A percentile compares a stretch with the other conserved stretches of the same genome.
These are phyloP conservation scores for Numenius phaeopus DNA, from an alignment of 2,797 vertebrate species.

Conservation along the genomic window DNA sequence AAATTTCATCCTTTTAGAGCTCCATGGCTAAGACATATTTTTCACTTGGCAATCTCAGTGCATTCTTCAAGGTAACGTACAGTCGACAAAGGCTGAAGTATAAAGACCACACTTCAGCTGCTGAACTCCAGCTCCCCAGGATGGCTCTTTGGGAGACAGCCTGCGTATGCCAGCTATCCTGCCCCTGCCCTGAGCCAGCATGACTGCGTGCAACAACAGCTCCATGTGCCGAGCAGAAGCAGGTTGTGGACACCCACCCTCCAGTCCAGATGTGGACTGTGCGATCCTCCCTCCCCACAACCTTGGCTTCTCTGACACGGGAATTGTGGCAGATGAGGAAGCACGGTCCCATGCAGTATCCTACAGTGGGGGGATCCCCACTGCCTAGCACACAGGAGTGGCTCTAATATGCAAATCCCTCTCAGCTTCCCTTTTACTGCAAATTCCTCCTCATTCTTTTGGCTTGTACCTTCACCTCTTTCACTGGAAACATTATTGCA, in stretches of 20 bases:
- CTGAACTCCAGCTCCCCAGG: neutral
- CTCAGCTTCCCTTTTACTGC: neutral
- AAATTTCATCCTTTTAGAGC: neutral
- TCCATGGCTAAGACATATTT: neutral
- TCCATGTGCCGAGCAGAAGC: neutral
- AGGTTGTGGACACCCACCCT: neutral
- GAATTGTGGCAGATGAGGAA: neutral
- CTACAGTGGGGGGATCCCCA: neutral
- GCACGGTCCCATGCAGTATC: neutral
- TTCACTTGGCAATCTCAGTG: neutral
- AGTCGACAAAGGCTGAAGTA: neutral
- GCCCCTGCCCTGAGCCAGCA: neutral
- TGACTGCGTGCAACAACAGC: fast-evolving
- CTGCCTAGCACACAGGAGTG: neutral
- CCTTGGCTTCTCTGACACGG: fast-evolving
- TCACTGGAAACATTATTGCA: neutral
- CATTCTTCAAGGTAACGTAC: neutral
- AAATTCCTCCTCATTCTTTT: neutral
- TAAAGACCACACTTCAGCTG: neutral
- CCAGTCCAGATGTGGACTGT: neutral
- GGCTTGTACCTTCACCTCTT: neutral
- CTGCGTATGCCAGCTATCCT: neutral
- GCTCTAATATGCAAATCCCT: neutral
- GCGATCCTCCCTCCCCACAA: neutral
- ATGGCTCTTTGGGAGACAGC: neutral